phyloP scores from a whole-genome alignment of 2,113 vertebrate species.

The Columba livia region DNA sequence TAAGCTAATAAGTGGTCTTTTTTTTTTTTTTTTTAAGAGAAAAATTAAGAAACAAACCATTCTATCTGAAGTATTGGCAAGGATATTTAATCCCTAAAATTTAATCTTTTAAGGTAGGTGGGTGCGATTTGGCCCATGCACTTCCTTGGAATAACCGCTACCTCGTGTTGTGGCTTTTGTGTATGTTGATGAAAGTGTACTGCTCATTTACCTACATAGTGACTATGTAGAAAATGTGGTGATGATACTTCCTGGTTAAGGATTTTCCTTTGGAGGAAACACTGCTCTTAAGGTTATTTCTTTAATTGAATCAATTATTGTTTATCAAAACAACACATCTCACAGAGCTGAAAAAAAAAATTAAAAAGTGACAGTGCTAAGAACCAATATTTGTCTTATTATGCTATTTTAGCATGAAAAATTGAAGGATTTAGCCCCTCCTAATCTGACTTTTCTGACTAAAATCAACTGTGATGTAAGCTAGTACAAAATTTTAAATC shows the following conservation, averaged over 20 bases:
- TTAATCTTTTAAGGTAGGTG: neutral
- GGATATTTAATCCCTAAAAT: neutral
- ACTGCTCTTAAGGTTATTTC: neutral
- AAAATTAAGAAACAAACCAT: neutral
- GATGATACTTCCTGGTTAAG: neutral
- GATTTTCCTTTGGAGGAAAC: neutral
- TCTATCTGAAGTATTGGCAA: neutral
- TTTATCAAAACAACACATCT: neutral
- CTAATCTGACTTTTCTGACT: neutral
- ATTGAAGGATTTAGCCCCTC: neutral
- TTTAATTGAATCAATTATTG: neutral
- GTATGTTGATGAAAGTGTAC: neutral
- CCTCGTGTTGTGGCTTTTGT: neutral
- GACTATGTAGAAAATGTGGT: neutral
- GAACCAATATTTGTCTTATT: neutral
- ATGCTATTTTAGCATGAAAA: neutral
- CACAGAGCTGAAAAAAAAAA: neutral
- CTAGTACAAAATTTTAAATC: neutral
- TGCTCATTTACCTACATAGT: neutral
- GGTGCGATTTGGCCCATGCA: neutral
- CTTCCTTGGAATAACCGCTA: neutral
- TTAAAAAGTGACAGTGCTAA: neutral
- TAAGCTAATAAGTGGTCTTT: neutral
- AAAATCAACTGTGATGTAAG: neutral
- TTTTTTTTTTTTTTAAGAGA: neutral